These are phyloP conservation scores for Sceliomorpha sp. DNA, from an alignment of 2,888 invertebrate genomes.

Conservation along the genomic window DNA sequence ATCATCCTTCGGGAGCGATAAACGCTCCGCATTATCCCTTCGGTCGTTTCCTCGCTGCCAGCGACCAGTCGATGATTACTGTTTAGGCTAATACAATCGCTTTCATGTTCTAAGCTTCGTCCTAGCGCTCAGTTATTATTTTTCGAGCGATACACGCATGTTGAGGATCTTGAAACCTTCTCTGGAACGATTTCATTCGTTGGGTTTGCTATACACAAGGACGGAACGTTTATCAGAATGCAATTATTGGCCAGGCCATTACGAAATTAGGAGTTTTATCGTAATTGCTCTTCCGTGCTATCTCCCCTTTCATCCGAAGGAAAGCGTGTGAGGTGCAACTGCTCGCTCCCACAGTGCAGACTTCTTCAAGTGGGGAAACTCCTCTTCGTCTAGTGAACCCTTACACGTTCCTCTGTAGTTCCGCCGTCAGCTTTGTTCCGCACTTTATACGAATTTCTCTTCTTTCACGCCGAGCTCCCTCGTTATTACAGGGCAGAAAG, in stretches of 20 bases:
- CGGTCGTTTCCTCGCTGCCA: slow-evolving; percentile 13
- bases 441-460: slow-evolving; percentile 6
- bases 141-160: no score
- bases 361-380: neutral
- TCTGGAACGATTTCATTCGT: no score
- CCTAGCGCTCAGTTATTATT: neutral
- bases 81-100: neutral
- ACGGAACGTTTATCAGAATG: no score
- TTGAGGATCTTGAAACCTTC: no score
- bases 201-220: no score
- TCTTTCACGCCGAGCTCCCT: neutral
- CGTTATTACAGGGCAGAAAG: slow-evolving; percentile 6
- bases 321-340: no score
- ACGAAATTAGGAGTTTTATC: no score
- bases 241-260: no score
- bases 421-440: slow-evolving; percentile 8
- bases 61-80: neutral
- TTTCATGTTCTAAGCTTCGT: no score
- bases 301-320: no score
- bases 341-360: no score
- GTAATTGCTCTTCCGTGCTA: no score
- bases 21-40: slow-evolving; percentile 30
- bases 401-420: slow-evolving; percentile 1
- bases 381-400: neutral
- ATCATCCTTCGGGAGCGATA: slow-evolving; percentile 26